Evolutionary conservation across 92 coral and sea anemone genomes (phyloP).

Genomic region (Epizoanthus ramosus): DNA sequence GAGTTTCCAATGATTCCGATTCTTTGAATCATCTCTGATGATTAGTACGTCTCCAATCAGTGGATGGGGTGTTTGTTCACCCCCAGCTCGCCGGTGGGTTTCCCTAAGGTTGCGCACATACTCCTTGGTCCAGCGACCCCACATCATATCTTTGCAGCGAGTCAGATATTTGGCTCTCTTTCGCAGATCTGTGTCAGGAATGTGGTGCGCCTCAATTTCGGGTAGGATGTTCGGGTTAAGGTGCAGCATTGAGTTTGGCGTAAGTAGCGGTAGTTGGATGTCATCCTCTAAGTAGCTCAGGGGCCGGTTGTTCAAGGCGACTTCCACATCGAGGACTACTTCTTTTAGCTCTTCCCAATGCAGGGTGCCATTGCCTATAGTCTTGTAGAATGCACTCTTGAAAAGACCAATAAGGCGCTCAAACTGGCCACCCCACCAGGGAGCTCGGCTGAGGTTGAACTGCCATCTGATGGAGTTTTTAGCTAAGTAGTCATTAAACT

Average conservation of each 20-base stretch:
- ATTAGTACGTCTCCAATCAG: conserved; percentile 47
- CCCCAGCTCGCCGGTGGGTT: conserved; percentile 26
- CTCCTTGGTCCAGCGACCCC: conserved; percentile 49
- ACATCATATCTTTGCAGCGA: conserved; percentile 43
- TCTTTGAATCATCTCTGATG: conserved; percentile 43
- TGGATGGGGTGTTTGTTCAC: conserved; percentile 34
- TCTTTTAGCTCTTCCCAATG: conserved; percentile 8
- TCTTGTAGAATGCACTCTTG: conserved; percentile 27
- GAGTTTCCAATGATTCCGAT: conserved; percentile 46
- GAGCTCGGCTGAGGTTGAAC: conserved; percentile 57
- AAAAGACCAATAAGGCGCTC: conserved; percentile 42
- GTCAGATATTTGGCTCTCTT: conserved; percentile 48
- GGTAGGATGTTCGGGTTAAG: conserved; percentile 33
- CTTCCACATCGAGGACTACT: conserved; percentile 24
- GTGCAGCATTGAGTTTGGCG: conserved; percentile 52
- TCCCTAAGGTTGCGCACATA: conserved; percentile 45
- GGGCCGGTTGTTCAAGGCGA: conserved; percentile 28
- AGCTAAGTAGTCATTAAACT: conserved; percentile 27
- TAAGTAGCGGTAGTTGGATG: conserved; percentile 33
- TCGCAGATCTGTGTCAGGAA: conserved; percentile 33
- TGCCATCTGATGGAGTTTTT: conserved; percentile 40
- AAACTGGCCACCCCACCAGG: conserved; percentile 63
- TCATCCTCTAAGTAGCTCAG: conserved; percentile 44
- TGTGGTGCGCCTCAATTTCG: conserved; percentile 10
- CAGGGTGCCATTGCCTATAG: conserved; percentile 25